phyloP scores from a whole-genome alignment of 2,888 invertebrate species.

The Polyommatus icarus region DNA sequence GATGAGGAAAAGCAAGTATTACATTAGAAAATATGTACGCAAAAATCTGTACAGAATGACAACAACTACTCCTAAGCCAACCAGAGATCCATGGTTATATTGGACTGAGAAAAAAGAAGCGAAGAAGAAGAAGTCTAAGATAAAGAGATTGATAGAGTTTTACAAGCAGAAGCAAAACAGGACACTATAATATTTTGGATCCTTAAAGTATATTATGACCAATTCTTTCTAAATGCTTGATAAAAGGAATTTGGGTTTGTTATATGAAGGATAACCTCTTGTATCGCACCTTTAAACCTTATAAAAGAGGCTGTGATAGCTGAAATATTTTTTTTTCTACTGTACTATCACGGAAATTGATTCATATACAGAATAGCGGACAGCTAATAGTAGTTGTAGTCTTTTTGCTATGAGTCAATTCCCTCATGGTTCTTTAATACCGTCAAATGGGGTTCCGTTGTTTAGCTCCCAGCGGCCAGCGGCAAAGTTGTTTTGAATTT shows the following conservation, averaged over 20 bases:
- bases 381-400: no score
- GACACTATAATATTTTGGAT: background rate
- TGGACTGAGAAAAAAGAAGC: conserved; percentile 24
- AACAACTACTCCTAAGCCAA: conserved; percentile 37
- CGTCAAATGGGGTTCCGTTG: background rate
- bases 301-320: no score
- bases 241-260: no score
- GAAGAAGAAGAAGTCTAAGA: conserved; percentile 38
- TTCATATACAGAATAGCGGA: no score
- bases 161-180: background rate
- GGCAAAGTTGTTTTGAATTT: conserved; percentile 5
- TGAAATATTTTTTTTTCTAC: no score
- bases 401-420: background rate
- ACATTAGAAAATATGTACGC: conserved; percentile 38
- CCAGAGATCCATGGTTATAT: conserved; percentile 35
- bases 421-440: background rate
- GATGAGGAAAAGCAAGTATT: conserved; percentile 42
- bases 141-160: background rate
- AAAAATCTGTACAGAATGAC: conserved; percentile 39
- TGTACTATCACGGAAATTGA: no score
- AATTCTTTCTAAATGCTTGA: no score
- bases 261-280: no score
- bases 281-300: no score
- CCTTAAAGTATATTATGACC: background rate
- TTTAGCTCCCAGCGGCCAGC: background rate